Percentiles rank a stretch among this genome's conserved stretches.
phyloP scores from a whole-genome alignment of 1,140 invertebrate genomes.

The Magallana ariakensis region DNA sequence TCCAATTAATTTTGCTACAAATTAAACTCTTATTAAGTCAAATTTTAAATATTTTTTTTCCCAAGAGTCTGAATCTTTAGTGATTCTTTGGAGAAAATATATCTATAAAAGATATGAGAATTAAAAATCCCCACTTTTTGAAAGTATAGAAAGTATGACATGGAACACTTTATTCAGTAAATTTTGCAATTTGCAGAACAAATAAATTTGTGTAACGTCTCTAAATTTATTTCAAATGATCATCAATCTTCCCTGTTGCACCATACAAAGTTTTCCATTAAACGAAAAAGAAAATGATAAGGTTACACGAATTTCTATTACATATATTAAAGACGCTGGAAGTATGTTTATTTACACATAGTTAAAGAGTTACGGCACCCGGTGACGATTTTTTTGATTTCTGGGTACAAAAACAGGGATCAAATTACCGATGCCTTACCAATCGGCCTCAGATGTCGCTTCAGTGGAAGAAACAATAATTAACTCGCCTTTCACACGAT shows the following conservation, averaged over 20 bases:
- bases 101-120: no score
- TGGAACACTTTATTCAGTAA: no score
- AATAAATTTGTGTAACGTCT: no score
- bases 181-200: no score
- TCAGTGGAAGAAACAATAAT: conserved; percentile 20
- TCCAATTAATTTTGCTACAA: not conserved
- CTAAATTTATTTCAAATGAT: not conserved
- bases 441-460: conserved; percentile 3
- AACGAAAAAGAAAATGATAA: conserved; percentile 17
- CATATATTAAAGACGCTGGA: not conserved
- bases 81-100: no score
- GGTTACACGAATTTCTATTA: conserved; percentile 4
- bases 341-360: conserved; percentile 18
- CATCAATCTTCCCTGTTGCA: conserved; percentile 8
- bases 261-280: conserved; percentile 21
- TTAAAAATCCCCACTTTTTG: no score
- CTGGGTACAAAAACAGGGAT: not conserved
- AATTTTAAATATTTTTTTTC: no score
- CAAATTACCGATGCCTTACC: not conserved
- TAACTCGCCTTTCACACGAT: conserved; percentile 37
- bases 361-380: conserved; percentile 25
- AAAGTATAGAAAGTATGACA: no score
- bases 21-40: no score
- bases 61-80: no score
- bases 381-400: conserved; percentile 14